Base-by-base conservation (phyloP, 2,888 invertebrate species). In the Drosophila limbata region DNA sequence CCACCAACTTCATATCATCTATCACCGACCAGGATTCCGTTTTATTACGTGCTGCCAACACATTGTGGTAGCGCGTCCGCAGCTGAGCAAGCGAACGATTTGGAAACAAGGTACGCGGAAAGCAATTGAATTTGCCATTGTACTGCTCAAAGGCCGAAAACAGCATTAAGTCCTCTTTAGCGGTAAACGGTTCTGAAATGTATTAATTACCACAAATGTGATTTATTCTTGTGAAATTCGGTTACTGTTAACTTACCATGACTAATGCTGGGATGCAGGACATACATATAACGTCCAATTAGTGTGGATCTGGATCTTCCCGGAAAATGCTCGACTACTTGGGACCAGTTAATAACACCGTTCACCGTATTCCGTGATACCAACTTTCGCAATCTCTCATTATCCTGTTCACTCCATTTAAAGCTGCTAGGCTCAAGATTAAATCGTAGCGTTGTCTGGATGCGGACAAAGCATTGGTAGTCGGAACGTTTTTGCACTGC, bases 271-370 rank as follows among this genome's bases (percentile, higher is more conserved):
- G 92, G 92, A 77, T 90, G 88, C 5, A 92, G 70, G 3, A 84
- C 81, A 59, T 90, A 90, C 35, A 88, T 79, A 81, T 94, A 94
- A 71, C 94, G 94, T 63, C 94, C 94, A 79, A 96, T 95, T 11
- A 96, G 92, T 90, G 96, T 96, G 3, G 93, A 93, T 88, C 95
- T 95, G 0, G 94, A 94, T 73, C 95, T 93, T 67, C 94, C 94
- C 10, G 94, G 94, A 91, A 96, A 94, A 53, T 94, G 93, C 25
- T 93, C 93, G 1, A 94, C 93, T 8, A 97, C 94, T 88, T 94
- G 94, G 3, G 94, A 93, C 97, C 97, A 97, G 1, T 96, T 95
- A 72, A 97, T 95, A 48, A 94, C 94, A 66, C 94, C 93, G 17
- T 95, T 96, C 61, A 95, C 93, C 72, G 93, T 94, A 73, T 94